Percentiles rank a stretch among this genome's conserved stretches.
These are phyloP conservation scores for Forbesichthys agassizii DNA, from an alignment of 2,113 vertebrate genomes.

Conservation along the genomic window DNA sequence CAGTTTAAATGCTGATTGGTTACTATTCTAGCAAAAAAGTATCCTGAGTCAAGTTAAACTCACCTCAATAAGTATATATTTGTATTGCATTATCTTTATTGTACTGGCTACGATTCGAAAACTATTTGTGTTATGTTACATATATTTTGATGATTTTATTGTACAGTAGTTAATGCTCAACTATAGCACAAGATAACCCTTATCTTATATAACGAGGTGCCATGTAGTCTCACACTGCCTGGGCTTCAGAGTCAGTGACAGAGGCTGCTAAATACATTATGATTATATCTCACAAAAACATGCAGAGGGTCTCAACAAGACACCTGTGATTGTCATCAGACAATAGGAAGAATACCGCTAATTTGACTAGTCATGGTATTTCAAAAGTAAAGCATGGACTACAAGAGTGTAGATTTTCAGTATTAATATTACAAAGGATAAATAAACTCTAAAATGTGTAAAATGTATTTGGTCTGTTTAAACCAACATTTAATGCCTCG, in stretches of 20 bases:
- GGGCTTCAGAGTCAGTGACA: neutral
- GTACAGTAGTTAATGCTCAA: neutral
- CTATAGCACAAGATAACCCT: neutral
- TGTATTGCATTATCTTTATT: too few species aligned
- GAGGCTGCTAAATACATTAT: slow-evolving; percentile 32
- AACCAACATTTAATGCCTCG: neutral
- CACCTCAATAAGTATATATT: too few species aligned
- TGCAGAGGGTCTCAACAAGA: slow-evolving; percentile 8
- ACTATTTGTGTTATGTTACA: neutral
- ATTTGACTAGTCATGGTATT: neutral
- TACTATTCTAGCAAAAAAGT: too few species aligned
- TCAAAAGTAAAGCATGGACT: too few species aligned
- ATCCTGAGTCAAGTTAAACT: too few species aligned
- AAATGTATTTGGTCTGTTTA: slow-evolving; percentile 1
- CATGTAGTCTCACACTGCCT: neutral
- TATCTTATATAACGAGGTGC: neutral
- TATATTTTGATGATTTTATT: neutral
- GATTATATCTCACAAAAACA: neutral
- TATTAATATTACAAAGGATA: neutral
- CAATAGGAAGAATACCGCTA: neutral
- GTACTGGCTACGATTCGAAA: too few species aligned
- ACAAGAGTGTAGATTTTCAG: neutral
- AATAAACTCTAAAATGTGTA: neutral
- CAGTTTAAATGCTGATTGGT: too few species aligned
- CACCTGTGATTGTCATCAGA: slow-evolving; percentile 24